Conservation (phyloP, 2,113 vertebrate species). For the Ammodytes dubius region DNA sequence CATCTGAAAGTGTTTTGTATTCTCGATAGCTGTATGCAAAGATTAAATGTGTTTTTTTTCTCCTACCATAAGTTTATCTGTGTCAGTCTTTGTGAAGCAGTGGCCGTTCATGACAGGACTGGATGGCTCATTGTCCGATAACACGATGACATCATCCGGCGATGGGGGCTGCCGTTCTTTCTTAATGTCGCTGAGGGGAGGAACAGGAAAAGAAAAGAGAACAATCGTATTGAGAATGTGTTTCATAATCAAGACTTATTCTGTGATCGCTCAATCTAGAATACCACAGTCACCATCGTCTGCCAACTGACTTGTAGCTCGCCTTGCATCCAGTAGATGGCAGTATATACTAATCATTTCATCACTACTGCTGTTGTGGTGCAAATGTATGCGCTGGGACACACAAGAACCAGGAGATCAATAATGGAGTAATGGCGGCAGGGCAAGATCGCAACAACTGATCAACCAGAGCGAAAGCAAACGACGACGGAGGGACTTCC, state of each 20-base stretch:
- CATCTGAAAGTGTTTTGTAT: background rate
- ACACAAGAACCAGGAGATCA: conserved; percentile 78
- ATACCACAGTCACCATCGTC: background rate
- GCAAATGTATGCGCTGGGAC: conserved; percentile 57
- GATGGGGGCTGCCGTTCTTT: conserved; percentile 89
- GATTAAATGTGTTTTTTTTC: background rate
- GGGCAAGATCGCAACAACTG: conserved; percentile 60
- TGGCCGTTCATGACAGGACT: conserved; percentile 94
- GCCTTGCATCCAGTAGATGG: conserved; percentile 70
- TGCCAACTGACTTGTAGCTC: conserved; percentile 30
- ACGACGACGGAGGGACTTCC: background rate
- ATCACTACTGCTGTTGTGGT: background rate
- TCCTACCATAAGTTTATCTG: conserved; percentile 93
- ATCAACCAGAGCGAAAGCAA: conserved; percentile 46
- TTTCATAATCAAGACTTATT: background rate
- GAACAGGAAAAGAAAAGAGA: conserved; percentile 6
- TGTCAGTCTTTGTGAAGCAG: conserved; percentile 88
- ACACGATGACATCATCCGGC: conserved; percentile 94
- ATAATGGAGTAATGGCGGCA: conserved; percentile 80
- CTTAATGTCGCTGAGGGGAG: conserved; percentile 87
- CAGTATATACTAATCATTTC: conserved; percentile 28
- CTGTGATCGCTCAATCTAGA: background rate
- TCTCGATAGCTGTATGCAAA: background rate
- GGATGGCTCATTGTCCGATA: conserved; percentile 94
- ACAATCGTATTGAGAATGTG: background rate